These are phyloP conservation scores for Ornithoptera alexandrae DNA, from an alignment of 2,888 invertebrate genomes.

Conservation along the genomic window DNA sequence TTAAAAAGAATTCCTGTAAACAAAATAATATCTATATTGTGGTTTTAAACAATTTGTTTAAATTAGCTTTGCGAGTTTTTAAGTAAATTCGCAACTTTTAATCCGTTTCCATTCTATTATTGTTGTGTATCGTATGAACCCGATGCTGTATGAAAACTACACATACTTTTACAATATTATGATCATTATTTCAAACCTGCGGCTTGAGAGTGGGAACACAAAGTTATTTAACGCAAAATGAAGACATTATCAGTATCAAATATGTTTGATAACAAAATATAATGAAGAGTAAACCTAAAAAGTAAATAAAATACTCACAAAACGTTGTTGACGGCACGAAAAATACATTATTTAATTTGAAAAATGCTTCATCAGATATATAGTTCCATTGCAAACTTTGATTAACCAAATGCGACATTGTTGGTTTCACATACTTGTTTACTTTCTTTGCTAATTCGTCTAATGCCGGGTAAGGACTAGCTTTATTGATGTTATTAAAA, in stretches of 20 bases:
- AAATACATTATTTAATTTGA: conserved; percentile 52
- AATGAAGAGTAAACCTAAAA: neutral
- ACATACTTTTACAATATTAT: neutral
- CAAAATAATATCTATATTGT: neutral
- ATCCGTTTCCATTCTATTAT: neutral
- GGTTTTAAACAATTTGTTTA: neutral
- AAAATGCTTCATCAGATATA: conserved; percentile 49
- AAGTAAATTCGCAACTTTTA: neutral
- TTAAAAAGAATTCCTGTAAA: too few species aligned
- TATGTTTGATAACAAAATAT: too few species aligned
- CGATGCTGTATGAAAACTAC: too few species aligned
- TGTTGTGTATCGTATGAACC: too few species aligned
- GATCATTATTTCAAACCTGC: too few species aligned
- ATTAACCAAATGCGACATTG: conserved; percentile 52
- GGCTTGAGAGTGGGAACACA: too few species aligned
- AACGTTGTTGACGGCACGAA: conserved; percentile 61
- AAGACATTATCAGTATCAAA: too few species aligned
- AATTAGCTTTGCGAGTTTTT: neutral
- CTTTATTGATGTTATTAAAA: conserved; percentile 62
- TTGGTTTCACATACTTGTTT: conserved; percentile 63
- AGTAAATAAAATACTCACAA: conserved; percentile 50
- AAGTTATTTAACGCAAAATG: too few species aligned
- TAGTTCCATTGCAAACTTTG: conserved; percentile 59
- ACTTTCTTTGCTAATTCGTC: conserved; percentile 47
- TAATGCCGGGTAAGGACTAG: conserved; percentile 51